A percentile compares a stretch with the other conserved stretches of the same genome.
phyloP scores from a whole-genome alignment of 2,113 vertebrate species.

The Actenoides hombroni region DNA sequence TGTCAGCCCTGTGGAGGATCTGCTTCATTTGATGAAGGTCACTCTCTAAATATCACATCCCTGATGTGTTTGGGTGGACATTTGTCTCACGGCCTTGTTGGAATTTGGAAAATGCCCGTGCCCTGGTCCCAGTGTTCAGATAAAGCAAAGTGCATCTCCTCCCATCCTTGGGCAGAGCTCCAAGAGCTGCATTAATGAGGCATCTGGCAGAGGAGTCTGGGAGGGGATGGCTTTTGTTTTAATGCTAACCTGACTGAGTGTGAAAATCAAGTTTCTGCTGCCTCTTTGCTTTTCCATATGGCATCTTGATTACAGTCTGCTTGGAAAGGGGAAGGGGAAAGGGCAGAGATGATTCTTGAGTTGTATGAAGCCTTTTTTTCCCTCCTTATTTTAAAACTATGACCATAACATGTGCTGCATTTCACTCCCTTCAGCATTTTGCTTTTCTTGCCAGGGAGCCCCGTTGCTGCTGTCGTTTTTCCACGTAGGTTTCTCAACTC shows the following conservation, averaged over 20 bases:
- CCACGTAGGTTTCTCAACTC: background rate
- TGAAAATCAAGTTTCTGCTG: slow-evolving; percentile 14
- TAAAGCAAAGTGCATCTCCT: background rate
- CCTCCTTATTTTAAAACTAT: background rate
- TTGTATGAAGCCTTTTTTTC: background rate
- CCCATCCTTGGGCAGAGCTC: background rate
- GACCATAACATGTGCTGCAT: background rate
- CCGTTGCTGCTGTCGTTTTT: background rate
- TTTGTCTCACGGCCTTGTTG: background rate
- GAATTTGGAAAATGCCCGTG: background rate
- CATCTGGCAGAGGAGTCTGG: background rate
- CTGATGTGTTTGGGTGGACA: background rate
- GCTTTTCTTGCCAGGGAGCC: background rate
- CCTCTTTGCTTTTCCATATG: background rate
- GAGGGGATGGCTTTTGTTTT: slow-evolving; percentile 20
- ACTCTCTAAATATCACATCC: background rate
- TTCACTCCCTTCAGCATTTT: background rate
- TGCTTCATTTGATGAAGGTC: background rate
- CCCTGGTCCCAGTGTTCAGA: background rate
- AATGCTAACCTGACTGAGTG: slow-evolving; percentile 7
- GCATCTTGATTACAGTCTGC: background rate
- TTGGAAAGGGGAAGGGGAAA: background rate
- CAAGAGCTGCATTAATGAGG: slow-evolving; percentile 20
- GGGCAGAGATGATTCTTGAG: background rate
- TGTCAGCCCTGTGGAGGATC: background rate